Evolutionary conservation across 2,888 invertebrate genomes (phyloP).

Genomic region (Blastobasis adustella): DNA sequence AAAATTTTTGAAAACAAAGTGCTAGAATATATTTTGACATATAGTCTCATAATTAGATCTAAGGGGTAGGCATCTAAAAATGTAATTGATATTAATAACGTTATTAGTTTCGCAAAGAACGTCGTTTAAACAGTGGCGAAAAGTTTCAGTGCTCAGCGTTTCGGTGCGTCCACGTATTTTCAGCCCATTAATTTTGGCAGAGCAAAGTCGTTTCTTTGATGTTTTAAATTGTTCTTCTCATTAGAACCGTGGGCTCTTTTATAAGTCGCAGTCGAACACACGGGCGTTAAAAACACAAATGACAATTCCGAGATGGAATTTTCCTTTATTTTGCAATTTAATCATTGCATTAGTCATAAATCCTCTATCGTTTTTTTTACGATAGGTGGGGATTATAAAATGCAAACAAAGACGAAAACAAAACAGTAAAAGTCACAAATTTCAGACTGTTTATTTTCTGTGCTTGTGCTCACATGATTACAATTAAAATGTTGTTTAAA

Average conservation of each 20-base stretch:
- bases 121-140: not conserved
- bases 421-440: too few species aligned
- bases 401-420: too few species aligned
- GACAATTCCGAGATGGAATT: not conserved
- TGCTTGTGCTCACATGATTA: too few species aligned
- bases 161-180: not conserved
- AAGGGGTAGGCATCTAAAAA: not conserved
- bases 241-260: not conserved
- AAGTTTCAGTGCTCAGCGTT: not conserved
- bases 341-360: not conserved
- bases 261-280: too few species aligned
- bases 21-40: conserved; percentile 1
- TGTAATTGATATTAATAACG: conserved; percentile 9
- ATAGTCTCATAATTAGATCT: conserved; percentile 4
- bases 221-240: conserved; percentile 16
- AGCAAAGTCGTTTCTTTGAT: conserved; percentile 9
- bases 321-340: too few species aligned
- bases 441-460: too few species aligned
- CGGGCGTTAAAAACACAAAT: not conserved
- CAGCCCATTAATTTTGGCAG: conserved; percentile 6
- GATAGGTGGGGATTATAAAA: too few species aligned
- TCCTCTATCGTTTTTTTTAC: too few species aligned
- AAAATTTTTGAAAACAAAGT: not conserved
- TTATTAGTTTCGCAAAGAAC: conserved; percentile 3
- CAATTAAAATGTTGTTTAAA: too few species aligned